Evolutionary conservation across 92 coral and sea anemone genomes (phyloP), one percentile per base, ranked within the genome.

Genomic region (Scolanthus callimorphus): DNA sequence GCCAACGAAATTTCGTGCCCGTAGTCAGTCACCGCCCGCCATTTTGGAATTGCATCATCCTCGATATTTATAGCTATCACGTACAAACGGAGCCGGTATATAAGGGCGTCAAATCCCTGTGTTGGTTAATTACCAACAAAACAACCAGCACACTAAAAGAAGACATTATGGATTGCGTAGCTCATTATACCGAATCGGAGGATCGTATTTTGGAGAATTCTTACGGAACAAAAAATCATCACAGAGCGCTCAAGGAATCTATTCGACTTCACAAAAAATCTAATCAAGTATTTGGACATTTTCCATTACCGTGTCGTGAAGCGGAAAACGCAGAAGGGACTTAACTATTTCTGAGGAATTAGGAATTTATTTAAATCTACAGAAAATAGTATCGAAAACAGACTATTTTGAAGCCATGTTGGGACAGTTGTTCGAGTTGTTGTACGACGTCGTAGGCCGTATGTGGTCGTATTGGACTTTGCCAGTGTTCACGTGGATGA

Each of bases 91-190:
- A 21, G 52, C 19, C 4, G 52, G 52, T 46, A 46, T 46, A 46
- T 6, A 46, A 46, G 15, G 17, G 22, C 52, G 12, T 6, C 52
- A 9, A 15, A 19, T 21, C 12, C 22, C 17, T 19, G 23, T 46
- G 52, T 46, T 46, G 52, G 52, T 46, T 46, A 11, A 46, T 46
- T 46, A 46, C 52, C 52, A 46, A 46, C 52, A 46, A 9, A 9
- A 46, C 52, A 46, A 46, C 52, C 52, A 46, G 15, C 41, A 34
- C 17, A 20, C 8, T 4, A 46, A 19, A 9, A 10, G 52, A 15
- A 46, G 52, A 46, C 52, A 46, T 46, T 46, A 46, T 46, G 52
- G 52, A 46, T 46, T 46, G 52, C 52, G 52, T 4, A 19, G 52
- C 4, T 46, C 17, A 4, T 4, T 9, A 46, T 19, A 4, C 11